These are phyloP conservation scores for Tetragonisca angustula DNA, from an alignment of 2,888 invertebrate genomes.

Conservation along the genomic window DNA sequence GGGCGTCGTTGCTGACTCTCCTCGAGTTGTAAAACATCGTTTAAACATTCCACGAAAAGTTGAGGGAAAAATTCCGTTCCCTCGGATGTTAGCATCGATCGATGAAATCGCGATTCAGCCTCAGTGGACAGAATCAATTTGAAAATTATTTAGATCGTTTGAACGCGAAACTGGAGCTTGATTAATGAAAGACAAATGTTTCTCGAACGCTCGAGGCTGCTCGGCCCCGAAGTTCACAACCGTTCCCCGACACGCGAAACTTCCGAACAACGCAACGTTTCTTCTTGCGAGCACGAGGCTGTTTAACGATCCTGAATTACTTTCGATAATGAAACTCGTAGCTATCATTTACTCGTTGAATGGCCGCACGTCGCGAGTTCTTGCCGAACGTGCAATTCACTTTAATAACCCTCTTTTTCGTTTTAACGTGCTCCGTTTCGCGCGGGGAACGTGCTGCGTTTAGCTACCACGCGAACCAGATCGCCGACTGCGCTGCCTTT, in stretches of 20 bases:
- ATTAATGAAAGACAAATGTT: conserved; percentile 47
- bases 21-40: neutral
- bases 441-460: neutral
- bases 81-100: neutral
- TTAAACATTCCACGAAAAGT: neutral
- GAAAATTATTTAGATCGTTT: conserved; percentile 28
- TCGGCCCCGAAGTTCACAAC: neutral
- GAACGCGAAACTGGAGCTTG: conserved; percentile 7
- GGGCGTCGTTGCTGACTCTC: too few relatives aligned
- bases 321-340: conserved; percentile 17
- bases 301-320: conserved; percentile 35
- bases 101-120: neutral
- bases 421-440: conserved; percentile 5
- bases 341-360: conserved; percentile 32
- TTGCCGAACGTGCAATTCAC: conserved; percentile 12
- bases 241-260: neutral
- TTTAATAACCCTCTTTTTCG: conserved; percentile 22
- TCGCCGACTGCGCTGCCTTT: too few relatives aligned
- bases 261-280: conserved; percentile 6
- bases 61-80: neutral
- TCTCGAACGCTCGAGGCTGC: conserved; percentile 3
- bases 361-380: neutral
- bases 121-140: neutral
- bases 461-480: neutral
- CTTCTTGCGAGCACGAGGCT: neutral